A percentile compares a stretch with the other conserved stretches of the same genome.
phyloP scores from a whole-genome alignment of 1,140 invertebrate species.

The Theocolax elegans region DNA sequence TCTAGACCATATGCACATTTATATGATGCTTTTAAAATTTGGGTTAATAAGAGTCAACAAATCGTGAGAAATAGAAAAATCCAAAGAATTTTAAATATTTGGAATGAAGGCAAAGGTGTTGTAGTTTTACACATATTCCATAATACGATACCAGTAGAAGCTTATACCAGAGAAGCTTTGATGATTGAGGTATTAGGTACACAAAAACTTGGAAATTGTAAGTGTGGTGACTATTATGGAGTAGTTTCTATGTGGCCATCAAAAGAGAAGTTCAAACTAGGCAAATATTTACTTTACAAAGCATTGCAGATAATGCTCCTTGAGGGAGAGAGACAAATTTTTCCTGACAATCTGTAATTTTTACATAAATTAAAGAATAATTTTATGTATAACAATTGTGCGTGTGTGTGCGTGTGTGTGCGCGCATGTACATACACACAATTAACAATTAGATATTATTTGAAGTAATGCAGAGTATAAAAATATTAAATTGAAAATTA shows the following conservation, averaged over 20 bases:
- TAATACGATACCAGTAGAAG: constrained; percentile 90
- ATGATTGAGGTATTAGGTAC: constrained; percentile 91
- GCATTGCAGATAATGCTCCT: constrained; percentile 86
- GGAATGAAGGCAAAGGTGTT: constrained; percentile 84
- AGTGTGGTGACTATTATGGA: constrained; percentile 87
- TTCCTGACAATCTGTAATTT: constrained; percentile 54
- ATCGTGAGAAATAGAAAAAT: constrained; percentile 72
- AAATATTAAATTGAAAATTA: too few species aligned
- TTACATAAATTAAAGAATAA: too few species aligned
- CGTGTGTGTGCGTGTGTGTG: too few species aligned
- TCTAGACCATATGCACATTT: constrained; percentile 89
- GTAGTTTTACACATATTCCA: constrained; percentile 92
- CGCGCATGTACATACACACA: too few species aligned
- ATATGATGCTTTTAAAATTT: constrained; percentile 81
- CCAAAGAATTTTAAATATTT: constrained; percentile 86
- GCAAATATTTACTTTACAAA: constrained; percentile 85
- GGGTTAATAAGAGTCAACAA: constrained; percentile 62
- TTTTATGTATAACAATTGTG: too few species aligned
- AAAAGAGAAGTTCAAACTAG: constrained; percentile 78
- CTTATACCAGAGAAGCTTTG: constrained; percentile 90
- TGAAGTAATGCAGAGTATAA: too few species aligned
- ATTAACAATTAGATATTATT: too few species aligned
- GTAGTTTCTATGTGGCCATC: constrained; percentile 77
- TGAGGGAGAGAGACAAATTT: constrained; percentile 84
- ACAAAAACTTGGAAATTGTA: constrained; percentile 82